Evolutionary conservation across 2,888 invertebrate genomes (phyloP).

Genomic region (Tetrapedia diversipes): DNA sequence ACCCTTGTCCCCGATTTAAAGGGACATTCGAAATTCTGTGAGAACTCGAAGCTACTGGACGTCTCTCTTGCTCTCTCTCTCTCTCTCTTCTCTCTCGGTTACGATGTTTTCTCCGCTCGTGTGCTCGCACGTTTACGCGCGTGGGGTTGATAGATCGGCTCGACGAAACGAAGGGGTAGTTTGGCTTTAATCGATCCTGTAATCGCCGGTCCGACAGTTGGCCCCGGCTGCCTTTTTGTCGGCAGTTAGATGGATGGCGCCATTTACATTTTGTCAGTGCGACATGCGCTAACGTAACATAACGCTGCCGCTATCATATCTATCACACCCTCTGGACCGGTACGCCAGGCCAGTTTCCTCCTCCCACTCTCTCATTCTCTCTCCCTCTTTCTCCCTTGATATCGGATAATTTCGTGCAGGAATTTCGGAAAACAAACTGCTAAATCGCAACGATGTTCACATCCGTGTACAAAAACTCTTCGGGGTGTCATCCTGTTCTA

Average conservation of each 20-base stretch:
- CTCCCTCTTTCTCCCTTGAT: too few species aligned
- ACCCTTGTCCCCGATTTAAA: conserved; percentile 4
- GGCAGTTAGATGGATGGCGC: conserved; percentile 81
- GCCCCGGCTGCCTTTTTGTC: conserved; percentile 81
- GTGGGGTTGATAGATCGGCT: conserved; percentile 81
- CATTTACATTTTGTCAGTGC: conserved; percentile 83
- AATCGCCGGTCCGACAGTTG: conserved; percentile 83
- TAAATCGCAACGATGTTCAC: too few species aligned
- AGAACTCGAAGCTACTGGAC: conserved; percentile 46
- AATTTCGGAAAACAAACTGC: too few species aligned
- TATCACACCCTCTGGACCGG: conserved; percentile 75
- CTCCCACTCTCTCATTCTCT: too few species aligned
- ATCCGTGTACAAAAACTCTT: too few species aligned
- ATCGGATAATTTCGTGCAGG: too few species aligned
- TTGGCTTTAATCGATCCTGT: conserved; percentile 83
- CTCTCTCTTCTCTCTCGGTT: conserved; percentile 50
- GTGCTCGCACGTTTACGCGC: conserved; percentile 66
- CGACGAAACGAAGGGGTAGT: conserved; percentile 82
- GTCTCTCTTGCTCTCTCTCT: too few species aligned
- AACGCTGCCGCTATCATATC: conserved; percentile 81
- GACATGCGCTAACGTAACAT: conserved; percentile 78
- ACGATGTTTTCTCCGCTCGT: conserved; percentile 62
- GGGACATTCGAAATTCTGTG: conserved; percentile 45
- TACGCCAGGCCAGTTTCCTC: conserved; percentile 42
- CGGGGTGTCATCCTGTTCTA: too few species aligned